These are phyloP conservation scores for Pristionchus mayeri DNA, from an alignment of 2,888 invertebrate species.

Conservation along the genomic window DNA sequence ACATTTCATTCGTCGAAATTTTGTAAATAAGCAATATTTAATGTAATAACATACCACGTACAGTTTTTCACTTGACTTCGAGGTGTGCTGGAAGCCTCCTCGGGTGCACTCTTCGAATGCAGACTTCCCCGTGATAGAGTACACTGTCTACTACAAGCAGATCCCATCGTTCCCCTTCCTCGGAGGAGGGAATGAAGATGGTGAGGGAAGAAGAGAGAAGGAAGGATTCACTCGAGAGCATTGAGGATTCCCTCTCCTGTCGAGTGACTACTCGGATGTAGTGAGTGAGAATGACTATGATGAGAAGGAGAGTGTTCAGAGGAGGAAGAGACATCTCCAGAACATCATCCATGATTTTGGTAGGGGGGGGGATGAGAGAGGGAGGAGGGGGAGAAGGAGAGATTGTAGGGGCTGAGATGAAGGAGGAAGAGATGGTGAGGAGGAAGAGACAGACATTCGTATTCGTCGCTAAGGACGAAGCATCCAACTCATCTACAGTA, in stretches of 20 bases:
- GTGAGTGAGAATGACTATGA: constrained; percentile 22
- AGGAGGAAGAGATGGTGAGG: constrained; percentile 12
- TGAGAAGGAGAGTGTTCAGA: constrained; percentile 15
- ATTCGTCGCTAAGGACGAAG: constrained; percentile 63
- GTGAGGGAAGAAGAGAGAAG: neutral
- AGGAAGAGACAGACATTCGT: constrained; percentile 54
- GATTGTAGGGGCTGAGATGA: neutral
- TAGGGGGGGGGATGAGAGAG: neutral
- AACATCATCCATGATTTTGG: neutral
- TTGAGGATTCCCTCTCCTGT: constrained; percentile 44
- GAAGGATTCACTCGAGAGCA: constrained; percentile 37
- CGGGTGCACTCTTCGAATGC: constrained; percentile 34
- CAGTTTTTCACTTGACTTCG: no score
- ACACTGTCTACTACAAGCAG: constrained; percentile 69
- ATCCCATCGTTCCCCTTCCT: constrained; percentile 67
- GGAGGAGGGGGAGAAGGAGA: neutral
- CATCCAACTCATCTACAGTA: constrained; percentile 62
- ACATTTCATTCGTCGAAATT: no score
- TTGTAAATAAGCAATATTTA: no score
- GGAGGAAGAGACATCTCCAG: neutral
- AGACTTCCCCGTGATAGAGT: constrained; percentile 63
- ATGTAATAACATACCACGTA: no score
- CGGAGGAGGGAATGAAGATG: constrained; percentile 61
- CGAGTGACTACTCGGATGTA: constrained; percentile 21
- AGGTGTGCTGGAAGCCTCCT: constrained; percentile 51